These are phyloP conservation scores for Hymenopus coronatus DNA, from an alignment of 2,888 invertebrate genomes.

Conservation along the genomic window DNA sequence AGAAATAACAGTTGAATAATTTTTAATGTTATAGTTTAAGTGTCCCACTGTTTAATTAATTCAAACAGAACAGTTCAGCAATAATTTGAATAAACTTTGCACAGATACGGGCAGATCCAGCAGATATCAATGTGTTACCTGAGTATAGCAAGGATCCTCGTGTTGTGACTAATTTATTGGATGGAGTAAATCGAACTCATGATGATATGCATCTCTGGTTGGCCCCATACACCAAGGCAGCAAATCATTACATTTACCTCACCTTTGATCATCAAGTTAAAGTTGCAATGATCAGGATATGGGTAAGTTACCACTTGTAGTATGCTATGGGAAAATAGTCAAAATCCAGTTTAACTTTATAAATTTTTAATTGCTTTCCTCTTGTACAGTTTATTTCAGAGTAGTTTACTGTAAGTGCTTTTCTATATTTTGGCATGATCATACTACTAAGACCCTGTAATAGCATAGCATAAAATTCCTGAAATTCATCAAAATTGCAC, in stretches of 20 bases:
- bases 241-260: constrained; percentile 59
- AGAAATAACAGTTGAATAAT: too few species aligned
- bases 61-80: neutral
- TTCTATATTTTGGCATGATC: too few species aligned
- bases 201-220: constrained; percentile 79
- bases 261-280: constrained; percentile 53
- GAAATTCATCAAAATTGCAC: too few species aligned
- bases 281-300: constrained; percentile 65
- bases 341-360: too few species aligned
- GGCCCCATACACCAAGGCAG: constrained; percentile 60
- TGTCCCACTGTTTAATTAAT: too few species aligned
- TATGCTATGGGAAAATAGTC: too few species aligned
- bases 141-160: constrained; percentile 64
- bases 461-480: too few species aligned
- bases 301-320: constrained; percentile 52
- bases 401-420: too few species aligned
- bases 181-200: constrained; percentile 69
- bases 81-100: constrained; percentile 4
- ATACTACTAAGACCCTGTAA: too few species aligned
- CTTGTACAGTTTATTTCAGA: too few species aligned
- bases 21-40: too few species aligned
- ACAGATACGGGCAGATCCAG: constrained; percentile 55
- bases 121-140: constrained; percentile 63
- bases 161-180: constrained; percentile 62
- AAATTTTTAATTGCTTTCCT: too few species aligned